Evolutionary conservation across 1,140 invertebrate genomes (phyloP).

Genomic region (Kradibia gibbosae): DNA sequence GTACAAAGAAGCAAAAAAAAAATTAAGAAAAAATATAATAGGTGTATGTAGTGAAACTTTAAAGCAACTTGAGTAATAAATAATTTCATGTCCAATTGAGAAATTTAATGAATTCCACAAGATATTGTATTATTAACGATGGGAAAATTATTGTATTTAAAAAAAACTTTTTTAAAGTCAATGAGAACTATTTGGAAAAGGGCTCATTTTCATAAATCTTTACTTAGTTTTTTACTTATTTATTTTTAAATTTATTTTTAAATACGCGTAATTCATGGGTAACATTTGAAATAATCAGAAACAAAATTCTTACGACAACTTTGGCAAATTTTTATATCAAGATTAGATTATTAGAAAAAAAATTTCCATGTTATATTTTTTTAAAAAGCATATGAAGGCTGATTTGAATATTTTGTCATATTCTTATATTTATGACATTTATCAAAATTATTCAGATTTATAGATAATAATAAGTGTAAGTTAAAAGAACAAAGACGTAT

Average conservation of each 20-base stretch:
- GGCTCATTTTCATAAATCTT: not conserved
- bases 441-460: not conserved
- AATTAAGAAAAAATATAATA: no score
- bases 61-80: conserved; percentile 18
- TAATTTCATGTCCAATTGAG: conserved; percentile 52
- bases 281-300: conserved; percentile 23
- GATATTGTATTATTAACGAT: conserved; percentile 21
- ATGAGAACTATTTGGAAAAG: no score
- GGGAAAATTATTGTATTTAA: conserved; percentile 45
- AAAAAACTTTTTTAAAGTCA: not conserved
- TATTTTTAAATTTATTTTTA: not conserved
- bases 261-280: conserved; percentile 3
- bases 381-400: not conserved
- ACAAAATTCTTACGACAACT: not conserved
- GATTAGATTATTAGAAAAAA: not conserved
- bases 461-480: not conserved
- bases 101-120: conserved; percentile 50
- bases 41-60: no score
- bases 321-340: not conserved
- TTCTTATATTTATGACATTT: not conserved
- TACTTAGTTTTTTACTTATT: not conserved
- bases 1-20: no score
- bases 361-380: not conserved
- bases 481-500: not conserved
- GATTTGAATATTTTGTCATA: not conserved